Evolutionary conservation across 2,797 vertebrate genomes (phyloP).

Genomic region (Spondyliosoma cantharus): DNA sequence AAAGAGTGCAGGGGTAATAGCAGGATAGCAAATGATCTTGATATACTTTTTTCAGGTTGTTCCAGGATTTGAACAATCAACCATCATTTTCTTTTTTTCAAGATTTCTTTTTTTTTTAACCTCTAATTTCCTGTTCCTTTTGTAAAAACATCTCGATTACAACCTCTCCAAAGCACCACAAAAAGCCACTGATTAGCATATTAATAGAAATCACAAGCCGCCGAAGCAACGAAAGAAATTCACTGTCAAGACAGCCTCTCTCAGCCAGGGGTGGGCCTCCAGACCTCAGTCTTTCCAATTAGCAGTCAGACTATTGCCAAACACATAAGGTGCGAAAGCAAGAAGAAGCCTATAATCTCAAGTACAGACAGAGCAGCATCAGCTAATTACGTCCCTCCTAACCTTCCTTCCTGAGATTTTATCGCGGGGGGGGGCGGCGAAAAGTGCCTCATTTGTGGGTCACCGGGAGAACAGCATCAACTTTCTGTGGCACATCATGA

Average conservation of each 20-base stretch:
- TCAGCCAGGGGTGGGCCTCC: constrained; percentile 1
- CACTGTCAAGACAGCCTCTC: neutral
- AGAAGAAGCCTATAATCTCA: constrained; percentile 42
- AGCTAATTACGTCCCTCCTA: constrained; percentile 46
- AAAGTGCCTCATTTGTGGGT: constrained; percentile 35
- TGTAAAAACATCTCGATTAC: constrained; percentile 12
- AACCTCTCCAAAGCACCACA: constrained; percentile 2
- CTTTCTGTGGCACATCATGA: constrained; percentile 26
- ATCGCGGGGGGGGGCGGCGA: constrained; percentile 17
- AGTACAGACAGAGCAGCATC: constrained; percentile 31
- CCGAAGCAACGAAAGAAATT: constrained; percentile 6
- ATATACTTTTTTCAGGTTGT: constrained; percentile 11
- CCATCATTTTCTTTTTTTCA: constrained; percentile 11
- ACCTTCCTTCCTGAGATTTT: constrained; percentile 21
- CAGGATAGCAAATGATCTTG: constrained; percentile 3
- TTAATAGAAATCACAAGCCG: constrained; percentile 28
- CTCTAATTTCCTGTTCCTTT: neutral
- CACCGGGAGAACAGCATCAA: constrained; percentile 3
- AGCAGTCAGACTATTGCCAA: constrained; percentile 50
- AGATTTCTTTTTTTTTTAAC: constrained; percentile 6
- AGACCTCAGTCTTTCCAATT: constrained; percentile 45
- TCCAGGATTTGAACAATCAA: neutral
- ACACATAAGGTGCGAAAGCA: constrained; percentile 36
- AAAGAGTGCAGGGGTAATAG: neutral
- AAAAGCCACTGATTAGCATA: constrained; percentile 30